Percentiles rank a stretch among this genome's conserved stretches.
These are phyloP conservation scores for Leptopilina drosophilae DNA, from an alignment of 2,888 invertebrate species.

Conservation along the genomic window DNA sequence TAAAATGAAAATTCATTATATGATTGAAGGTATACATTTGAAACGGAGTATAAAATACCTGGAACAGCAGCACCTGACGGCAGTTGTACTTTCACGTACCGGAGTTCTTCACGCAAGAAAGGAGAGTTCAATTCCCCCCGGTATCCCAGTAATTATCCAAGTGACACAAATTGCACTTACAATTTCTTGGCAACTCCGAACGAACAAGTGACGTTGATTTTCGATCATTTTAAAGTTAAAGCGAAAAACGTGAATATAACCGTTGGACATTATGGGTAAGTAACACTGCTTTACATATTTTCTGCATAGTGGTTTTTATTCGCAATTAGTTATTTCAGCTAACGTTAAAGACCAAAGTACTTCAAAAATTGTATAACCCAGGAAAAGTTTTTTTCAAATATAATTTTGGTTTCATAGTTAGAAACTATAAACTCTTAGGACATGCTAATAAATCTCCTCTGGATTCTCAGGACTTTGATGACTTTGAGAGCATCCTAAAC, in stretches of 20 bases:
- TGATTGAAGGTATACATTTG: slow-evolving; percentile 77
- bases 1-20: slow-evolving; percentile 4
- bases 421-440: no score
- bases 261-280: slow-evolving; percentile 86
- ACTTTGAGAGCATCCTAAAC: no score
- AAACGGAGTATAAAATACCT: slow-evolving; percentile 93
- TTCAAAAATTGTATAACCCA: no score
- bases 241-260: slow-evolving; percentile 89
- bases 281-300: no score
- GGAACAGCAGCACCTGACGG: slow-evolving; percentile 96
- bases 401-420: no score
- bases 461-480: no score
- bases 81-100: slow-evolving; percentile 93
- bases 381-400: no score
- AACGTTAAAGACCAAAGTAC: no score
- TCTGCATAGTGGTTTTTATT: no score
- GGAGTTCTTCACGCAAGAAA: slow-evolving; percentile 89
- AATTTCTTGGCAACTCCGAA: slow-evolving; percentile 90
- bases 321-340: no score
- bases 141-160: slow-evolving; percentile 97
- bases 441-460: no score
- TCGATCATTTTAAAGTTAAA: slow-evolving; percentile 93
- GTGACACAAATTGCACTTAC: slow-evolving; percentile 96
- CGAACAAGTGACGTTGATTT: slow-evolving; percentile 93
- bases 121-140: slow-evolving; percentile 97